Evolutionary conservation across 2,113 vertebrate genomes (phyloP), one percentile per base, ranked within the genome.

Genomic region (Mohoua ochrocephala): DNA sequence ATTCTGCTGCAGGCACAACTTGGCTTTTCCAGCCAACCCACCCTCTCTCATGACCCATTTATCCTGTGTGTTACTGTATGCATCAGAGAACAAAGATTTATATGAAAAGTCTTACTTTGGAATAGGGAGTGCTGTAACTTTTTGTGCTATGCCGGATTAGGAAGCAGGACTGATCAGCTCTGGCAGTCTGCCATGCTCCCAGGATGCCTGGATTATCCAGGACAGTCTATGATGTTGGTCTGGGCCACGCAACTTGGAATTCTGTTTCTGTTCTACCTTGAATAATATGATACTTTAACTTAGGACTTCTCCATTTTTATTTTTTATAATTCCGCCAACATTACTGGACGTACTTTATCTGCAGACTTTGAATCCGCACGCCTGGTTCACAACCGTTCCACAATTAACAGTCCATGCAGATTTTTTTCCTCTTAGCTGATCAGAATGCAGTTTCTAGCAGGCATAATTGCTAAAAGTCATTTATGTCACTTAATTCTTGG

Each of bases 381-480:
- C 1, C 15, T 44, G 12, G 5, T 39, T 68, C 19, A 47, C 7
- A 84, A 23, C 6, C 60, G 13, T 56, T 82, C 10, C 18, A 1
- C 4, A 31, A 30, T 59, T 33, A 42, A 33, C 2, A 26, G 10
- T 52, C 0, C 0, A 35, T 39, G 6, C 7, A 42, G 10, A 9
- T 5, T 33, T 42, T 28, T 16, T 57, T 82, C 33, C 53, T 64
- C 11, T 68, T 41, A 69, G 1, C 4, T 77, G 23, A 82, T 20
- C 5, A 57, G 11, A 88, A 79, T 35, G 10, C 1, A 64, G 6
- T 79, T 85, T 84, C 30, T 69, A 61, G 12, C 9, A 53, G 26
- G 21, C 3, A 30, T 69, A 65, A 53, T 19, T 85, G 2, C 6
- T 53, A 31, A 7, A 33, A 65, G 5, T 73, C 2, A 50, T 10